Conservation (phyloP, 2,797 vertebrate species). For the Benthosema pterotum region DNA sequence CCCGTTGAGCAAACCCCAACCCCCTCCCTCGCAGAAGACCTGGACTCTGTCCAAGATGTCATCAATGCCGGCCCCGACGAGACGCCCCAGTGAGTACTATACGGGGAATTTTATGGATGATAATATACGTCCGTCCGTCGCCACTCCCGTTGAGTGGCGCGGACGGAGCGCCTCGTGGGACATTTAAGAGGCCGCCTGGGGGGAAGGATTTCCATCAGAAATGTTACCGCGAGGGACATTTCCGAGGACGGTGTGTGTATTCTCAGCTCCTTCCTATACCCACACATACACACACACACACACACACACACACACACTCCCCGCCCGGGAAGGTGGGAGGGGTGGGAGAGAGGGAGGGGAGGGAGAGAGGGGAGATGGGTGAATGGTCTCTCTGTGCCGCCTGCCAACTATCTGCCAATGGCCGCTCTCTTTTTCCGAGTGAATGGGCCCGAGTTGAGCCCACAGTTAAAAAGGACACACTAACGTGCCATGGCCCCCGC, state of each 20-base stretch:
- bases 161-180: slow-evolving; percentile 21
- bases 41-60: slow-evolving; percentile 62
- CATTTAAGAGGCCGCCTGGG: slow-evolving; percentile 57
- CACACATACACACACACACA: too few species aligned
- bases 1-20: slow-evolving; percentile 44
- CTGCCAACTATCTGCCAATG: slow-evolving; percentile 88
- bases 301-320: slow-evolving; percentile 25
- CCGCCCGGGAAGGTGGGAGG: too few species aligned
- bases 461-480: slow-evolving; percentile 77
- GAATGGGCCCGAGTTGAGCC: slow-evolving; percentile 84
- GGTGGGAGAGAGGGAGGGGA: too few species aligned
- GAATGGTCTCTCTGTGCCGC: slow-evolving; percentile 83
- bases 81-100: too few species aligned
- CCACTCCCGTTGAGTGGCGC: too few species aligned
- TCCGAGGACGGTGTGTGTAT: slow-evolving; percentile 64
- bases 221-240: slow-evolving; percentile 71
- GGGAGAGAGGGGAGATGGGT: too few species aligned
- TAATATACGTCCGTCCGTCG: too few species aligned
- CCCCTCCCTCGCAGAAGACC: slow-evolving; percentile 37
- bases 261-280: slow-evolving; percentile 80
- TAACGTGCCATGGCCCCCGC: slow-evolving; percentile 80
- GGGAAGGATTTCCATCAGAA: slow-evolving; percentile 63
- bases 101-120: too few species aligned
- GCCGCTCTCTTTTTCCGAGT: slow-evolving; percentile 82
- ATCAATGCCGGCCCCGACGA: slow-evolving; percentile 36